Evolutionary conservation across 1,140 invertebrate species (phyloP).

Genomic region (Ganaspis sp.): DNA sequence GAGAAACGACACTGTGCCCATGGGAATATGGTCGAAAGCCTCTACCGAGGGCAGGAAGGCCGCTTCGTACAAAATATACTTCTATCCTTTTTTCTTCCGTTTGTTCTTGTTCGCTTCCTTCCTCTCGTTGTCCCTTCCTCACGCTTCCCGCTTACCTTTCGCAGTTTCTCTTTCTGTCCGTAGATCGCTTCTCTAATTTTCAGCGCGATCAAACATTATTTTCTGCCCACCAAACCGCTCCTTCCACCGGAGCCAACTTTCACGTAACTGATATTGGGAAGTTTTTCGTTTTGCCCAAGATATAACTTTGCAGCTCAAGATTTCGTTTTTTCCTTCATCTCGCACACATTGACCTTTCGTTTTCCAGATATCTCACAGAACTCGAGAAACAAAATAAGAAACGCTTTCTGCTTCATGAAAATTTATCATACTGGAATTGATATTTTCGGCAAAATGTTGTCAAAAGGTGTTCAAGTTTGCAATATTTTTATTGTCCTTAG

Average conservation of each 20-base stretch:
- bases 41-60: constrained; percentile 45
- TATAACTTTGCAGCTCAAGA: constrained; percentile 45
- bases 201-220: constrained; percentile 69
- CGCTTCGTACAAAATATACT: constrained; percentile 34
- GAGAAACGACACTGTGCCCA: constrained; percentile 41
- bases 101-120: constrained; percentile 27
- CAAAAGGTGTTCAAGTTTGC: too few species aligned
- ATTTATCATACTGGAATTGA: background rate
- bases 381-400: background rate
- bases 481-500: too few species aligned
- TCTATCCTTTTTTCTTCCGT: background rate
- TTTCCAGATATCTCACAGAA: background rate
- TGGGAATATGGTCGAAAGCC: constrained; percentile 52
- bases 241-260: constrained; percentile 49
- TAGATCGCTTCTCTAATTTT: constrained; percentile 67
- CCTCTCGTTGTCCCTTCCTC: constrained; percentile 35
- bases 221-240: constrained; percentile 43
- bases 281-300: constrained; percentile 56
- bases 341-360: background rate
- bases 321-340: constrained; percentile 36
- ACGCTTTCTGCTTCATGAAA: background rate
- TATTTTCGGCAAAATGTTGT: background rate
- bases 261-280: constrained; percentile 64
- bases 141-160: constrained; percentile 41
- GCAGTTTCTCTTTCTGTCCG: constrained; percentile 38